Evolutionary conservation across 1,140 invertebrate species (phyloP), one percentile per base, ranked within the genome.

Genomic region (Metopolophium dirhodum): DNA sequence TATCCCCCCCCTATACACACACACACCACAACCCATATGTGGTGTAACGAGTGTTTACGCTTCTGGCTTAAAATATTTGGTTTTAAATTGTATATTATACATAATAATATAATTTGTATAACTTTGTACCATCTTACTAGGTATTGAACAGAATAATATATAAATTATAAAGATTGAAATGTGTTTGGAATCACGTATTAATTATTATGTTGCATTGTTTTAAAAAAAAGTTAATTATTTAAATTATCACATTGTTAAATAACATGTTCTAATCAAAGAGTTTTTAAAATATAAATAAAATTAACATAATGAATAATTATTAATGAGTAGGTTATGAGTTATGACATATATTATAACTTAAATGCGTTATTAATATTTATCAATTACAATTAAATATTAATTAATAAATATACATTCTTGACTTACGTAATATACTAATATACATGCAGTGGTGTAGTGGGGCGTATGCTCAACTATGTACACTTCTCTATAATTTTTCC

Each of bases 261-360:
- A 6, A 9, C 45, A 45, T 45, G 8, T 41, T 85, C 9, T 85
- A 45, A 45, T 85, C 9, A 26, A 45, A 11, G 22, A 85, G 22
- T 45, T 85, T 41, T 85, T 83, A 41, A 85, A n/a, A n/a, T 68
- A n/a, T 68, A 68, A n/a, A 77, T 77, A n/a, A 35, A n/a, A 77
- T 77, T n/a, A 77, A 77, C n/a, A n/a, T 77, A 77, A 54, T 54
- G 51, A 54, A 23, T 22, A n/a, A 77, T 77, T 11, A 20, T 77
- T 77, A 77, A 77, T 77, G 30, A n/a, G 30, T n/a, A 30, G 57
- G 9, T 68, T 77, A n/a, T n/a, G 30, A 18, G 30, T 77, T 77
- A n/a, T n/a, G 61, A n/a, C n/a, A n/a, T 77, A n/a, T n/a, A n/a
- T n/a, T n/a, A 77, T 35, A 22, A 22, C 20, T 77, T n/a, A n/a